Percentiles rank a stretch among this genome's conserved stretches.
phyloP scores from a whole-genome alignment of 2,113 vertebrate genomes.

The Brachionichthys hirsutus region DNA sequence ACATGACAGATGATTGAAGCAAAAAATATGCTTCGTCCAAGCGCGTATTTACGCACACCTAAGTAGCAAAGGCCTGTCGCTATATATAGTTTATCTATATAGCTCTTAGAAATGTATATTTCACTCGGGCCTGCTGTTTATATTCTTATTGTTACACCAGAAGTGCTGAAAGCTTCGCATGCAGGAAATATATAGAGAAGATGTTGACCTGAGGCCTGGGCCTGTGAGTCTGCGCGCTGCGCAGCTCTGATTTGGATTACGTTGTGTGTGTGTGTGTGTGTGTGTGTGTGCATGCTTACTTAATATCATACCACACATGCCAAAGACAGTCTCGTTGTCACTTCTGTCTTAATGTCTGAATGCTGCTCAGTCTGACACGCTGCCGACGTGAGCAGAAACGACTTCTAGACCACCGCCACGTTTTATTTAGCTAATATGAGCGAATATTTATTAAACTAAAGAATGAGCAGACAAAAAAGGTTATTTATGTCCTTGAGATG shows the following conservation, averaged over 20 bases:
- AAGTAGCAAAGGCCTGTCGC: neutral
- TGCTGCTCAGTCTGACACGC: slow-evolving; percentile 28
- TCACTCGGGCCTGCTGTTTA: neutral
- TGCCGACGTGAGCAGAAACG: neutral
- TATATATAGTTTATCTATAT: neutral
- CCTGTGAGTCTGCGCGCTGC: slow-evolving; percentile 25
- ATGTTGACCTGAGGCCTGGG: slow-evolving; percentile 51
- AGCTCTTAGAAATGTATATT: neutral
- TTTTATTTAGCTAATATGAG: neutral
- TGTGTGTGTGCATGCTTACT: no score
- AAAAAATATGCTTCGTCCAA: neutral
- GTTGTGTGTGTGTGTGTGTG: slow-evolving; percentile 74
- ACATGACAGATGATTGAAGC: neutral
- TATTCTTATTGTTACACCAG: neutral
- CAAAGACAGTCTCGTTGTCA: slow-evolving; percentile 61
- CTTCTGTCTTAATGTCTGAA: slow-evolving; percentile 42
- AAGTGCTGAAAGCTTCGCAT: neutral
- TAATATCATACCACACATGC: slow-evolving; percentile 69
- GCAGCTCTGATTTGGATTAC: slow-evolving; percentile 61
- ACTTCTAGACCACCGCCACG: neutral
- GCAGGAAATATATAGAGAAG: slow-evolving; percentile 27
- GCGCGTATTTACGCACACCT: neutral
- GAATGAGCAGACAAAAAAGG: neutral
- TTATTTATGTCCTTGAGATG: slow-evolving; percentile 3
- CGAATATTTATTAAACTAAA: no score